Evolutionary conservation across 2,797 vertebrate genomes (phyloP).

Genomic region (Anguilla megastoma): DNA sequence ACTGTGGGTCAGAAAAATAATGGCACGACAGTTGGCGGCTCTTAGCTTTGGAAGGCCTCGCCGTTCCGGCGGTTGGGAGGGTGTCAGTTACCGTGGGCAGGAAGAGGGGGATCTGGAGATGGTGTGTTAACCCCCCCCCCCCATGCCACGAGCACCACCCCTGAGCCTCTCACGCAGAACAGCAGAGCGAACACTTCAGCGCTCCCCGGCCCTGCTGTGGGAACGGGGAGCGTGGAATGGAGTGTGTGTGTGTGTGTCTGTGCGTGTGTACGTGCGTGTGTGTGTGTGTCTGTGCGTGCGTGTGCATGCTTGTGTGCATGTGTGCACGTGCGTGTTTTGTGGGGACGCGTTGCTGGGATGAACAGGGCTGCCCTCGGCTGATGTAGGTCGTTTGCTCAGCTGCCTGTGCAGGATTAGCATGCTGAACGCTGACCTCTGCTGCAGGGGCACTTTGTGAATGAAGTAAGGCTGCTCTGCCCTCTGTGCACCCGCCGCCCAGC

Average conservation of each 20-base stretch:
- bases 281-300: neutral
- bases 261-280: neutral
- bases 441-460: slow-evolving; percentile 40
- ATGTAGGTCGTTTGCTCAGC: slow-evolving; percentile 77
- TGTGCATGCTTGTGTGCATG: neutral
- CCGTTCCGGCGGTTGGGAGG: slow-evolving; percentile 48
- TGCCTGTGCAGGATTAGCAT: slow-evolving; percentile 67
- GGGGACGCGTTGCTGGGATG: slow-evolving; percentile 60
- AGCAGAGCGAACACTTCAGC: slow-evolving; percentile 29
- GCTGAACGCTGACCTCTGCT: slow-evolving; percentile 58
- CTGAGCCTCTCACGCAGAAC: slow-evolving; percentile 50
- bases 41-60: slow-evolving; percentile 50
- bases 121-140: slow-evolving; percentile 53
- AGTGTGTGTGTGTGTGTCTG: neutral
- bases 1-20: slow-evolving; percentile 54
- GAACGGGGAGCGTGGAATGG: slow-evolving; percentile 3
- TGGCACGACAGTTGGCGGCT: slow-evolving; percentile 52
- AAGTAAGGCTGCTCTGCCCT: neutral
- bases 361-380: slow-evolving; percentile 68
- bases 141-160: slow-evolving; percentile 42
- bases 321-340: slow-evolving; percentile 27
- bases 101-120: slow-evolving; percentile 64
- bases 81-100: slow-evolving; percentile 67
- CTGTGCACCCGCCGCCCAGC: neutral
- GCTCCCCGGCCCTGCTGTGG: slow-evolving; percentile 11